Percentiles rank a stretch among this genome's conserved stretches.
phyloP scores from a whole-genome alignment of 2,113 vertebrate genomes.

The Calyptomena viridis region DNA sequence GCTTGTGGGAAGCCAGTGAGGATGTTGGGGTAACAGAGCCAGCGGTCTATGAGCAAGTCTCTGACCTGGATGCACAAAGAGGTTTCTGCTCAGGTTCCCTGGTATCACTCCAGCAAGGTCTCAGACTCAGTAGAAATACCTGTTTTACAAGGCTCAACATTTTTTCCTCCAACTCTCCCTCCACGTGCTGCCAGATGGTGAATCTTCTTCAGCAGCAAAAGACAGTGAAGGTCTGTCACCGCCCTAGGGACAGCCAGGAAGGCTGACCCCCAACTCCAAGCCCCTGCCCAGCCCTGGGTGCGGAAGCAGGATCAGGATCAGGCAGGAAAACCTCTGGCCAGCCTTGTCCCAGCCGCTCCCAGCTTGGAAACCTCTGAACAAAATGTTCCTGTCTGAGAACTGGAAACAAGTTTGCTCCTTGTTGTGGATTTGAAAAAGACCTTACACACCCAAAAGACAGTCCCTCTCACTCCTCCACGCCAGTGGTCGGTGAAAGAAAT shows the following conservation, averaged over 20 bases:
- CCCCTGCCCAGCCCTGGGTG: not conserved
- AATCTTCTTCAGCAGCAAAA: not conserved
- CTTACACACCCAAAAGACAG: not conserved
- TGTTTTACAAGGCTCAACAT: not conserved
- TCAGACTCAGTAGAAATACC: not conserved
- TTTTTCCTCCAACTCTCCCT: not conserved
- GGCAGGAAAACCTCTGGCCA: not conserved
- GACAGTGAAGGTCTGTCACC: not conserved
- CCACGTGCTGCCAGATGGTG: not conserved
- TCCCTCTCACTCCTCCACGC: not conserved
- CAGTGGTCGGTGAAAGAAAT: not conserved
- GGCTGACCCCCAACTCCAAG: not conserved
- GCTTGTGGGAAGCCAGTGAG: not conserved
- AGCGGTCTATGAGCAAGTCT: not conserved
- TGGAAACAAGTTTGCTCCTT: not conserved
- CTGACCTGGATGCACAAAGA: not conserved
- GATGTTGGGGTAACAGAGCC: not conserved
- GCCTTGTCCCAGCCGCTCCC: not conserved
- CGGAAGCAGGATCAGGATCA: not conserved
- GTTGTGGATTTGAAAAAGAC: not conserved
- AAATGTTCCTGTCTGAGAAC: not conserved
- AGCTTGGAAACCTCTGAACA: conserved; percentile 11
- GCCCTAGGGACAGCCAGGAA: not conserved
- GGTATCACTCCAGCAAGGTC: not conserved
- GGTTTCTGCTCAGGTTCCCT: not conserved